These are phyloP conservation scores for Onthophagus taurus DNA, from an alignment of 1,140 invertebrate genomes.

Conservation along the genomic window DNA sequence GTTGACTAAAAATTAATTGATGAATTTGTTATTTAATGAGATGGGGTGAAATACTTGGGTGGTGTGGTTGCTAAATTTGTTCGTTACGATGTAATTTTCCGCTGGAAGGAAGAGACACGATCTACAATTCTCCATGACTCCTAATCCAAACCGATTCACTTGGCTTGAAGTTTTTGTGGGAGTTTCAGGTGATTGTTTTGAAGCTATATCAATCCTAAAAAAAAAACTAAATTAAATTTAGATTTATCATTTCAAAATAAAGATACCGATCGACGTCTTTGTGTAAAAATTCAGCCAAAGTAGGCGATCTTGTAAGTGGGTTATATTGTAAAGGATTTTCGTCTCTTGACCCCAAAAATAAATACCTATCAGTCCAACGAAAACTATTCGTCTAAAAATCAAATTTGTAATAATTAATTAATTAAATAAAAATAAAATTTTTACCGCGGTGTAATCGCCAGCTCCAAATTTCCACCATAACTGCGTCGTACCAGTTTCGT, in stretches of 20 bases:
- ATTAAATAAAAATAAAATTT: neutral
- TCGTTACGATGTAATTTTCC: constrained; percentile 21
- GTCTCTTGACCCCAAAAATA: constrained; percentile 35
- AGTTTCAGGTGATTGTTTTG: neutral
- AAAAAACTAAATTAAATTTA: too few species aligned
- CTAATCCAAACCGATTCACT: constrained; percentile 39
- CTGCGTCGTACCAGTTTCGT: constrained; percentile 31
- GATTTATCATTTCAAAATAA: neutral
- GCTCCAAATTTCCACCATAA: constrained; percentile 34
- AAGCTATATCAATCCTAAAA: neutral
- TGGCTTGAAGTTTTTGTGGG: neutral
- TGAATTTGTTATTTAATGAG: constrained; percentile 12
- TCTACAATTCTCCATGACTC: constrained; percentile 40
- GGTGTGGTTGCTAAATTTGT: constrained; percentile 13
- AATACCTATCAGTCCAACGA: constrained; percentile 38
- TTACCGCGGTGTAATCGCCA: constrained; percentile 16
- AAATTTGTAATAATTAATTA: neutral
- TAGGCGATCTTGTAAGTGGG: constrained; percentile 16
- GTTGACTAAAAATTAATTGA: constrained; percentile 8
- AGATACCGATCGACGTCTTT: neutral
- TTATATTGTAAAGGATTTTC: constrained; percentile 20
- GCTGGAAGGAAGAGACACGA: constrained; percentile 36
- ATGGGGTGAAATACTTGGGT: constrained; percentile 6
- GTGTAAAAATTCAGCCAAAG: constrained; percentile 17
- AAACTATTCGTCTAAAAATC: constrained; percentile 1